Evolutionary conservation across 2,113 vertebrate species (phyloP).

Genomic region (Tricholaema leucomelas): DNA sequence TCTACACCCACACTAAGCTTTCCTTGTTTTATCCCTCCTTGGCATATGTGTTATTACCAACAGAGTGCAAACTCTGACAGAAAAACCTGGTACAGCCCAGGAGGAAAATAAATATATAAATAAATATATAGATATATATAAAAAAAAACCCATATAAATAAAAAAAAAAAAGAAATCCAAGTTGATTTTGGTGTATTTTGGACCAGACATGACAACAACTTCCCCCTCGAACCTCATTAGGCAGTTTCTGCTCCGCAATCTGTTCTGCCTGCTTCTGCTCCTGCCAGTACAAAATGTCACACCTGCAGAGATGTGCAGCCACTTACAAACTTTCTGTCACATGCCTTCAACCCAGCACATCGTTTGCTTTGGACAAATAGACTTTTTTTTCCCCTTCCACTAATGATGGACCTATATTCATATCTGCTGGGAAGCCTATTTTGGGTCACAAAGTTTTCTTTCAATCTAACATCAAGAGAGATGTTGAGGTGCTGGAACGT

Average conservation of each 20-base stretch:
- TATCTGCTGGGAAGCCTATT: neutral
- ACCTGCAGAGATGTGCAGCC: neutral
- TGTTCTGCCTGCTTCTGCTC: neutral
- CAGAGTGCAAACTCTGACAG: too few relatives aligned
- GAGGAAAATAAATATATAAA: too few relatives aligned
- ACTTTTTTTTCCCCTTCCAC: neutral
- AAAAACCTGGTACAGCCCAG: too few relatives aligned
- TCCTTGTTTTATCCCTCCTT: too few relatives aligned
- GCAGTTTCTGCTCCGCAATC: neutral
- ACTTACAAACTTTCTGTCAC: neutral
- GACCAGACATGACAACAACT: neutral
- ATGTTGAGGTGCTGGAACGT: too few relatives aligned
- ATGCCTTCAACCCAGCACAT: neutral
- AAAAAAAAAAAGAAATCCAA: neutral
- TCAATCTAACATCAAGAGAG: neutral
- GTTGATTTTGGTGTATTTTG: neutral
- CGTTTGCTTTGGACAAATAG: neutral
- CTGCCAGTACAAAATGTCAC: neutral
- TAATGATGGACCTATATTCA: neutral
- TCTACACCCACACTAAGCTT: too few relatives aligned
- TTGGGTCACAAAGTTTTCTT: neutral
- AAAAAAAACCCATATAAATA: too few relatives aligned
- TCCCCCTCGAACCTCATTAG: slow-evolving; percentile 19
- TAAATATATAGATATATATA: neutral
- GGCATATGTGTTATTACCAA: too few relatives aligned